These are phyloP conservation scores for Ariolimax columbianus DNA, from an alignment of 2,888 invertebrate species.

Conservation along the genomic window DNA sequence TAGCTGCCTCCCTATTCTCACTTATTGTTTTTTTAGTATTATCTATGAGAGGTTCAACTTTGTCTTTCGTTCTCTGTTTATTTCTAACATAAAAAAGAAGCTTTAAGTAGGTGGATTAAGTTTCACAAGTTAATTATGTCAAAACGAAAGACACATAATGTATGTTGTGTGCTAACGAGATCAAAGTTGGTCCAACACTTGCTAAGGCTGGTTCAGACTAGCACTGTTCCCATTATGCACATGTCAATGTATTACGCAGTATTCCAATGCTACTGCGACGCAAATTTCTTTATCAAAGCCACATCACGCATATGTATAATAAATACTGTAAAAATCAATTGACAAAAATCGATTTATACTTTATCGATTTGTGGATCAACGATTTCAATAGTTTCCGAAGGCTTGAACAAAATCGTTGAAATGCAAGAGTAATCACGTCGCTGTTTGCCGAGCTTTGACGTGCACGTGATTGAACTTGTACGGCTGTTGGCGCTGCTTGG, in stretches of 20 bases:
- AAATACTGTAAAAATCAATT: conserved; percentile 5
- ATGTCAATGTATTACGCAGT: not conserved
- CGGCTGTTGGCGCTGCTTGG: not conserved
- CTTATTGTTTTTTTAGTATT: no score
- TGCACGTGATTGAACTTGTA: not conserved
- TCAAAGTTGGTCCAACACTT: not conserved
- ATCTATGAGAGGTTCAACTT: no score
- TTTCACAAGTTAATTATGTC: no score
- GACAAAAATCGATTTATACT: conserved; percentile 24
- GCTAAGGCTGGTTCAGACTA: not conserved
- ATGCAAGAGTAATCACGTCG: not conserved
- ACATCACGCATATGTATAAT: not conserved
- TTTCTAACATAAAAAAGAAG: no score
- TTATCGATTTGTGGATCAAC: conserved; percentile 24
- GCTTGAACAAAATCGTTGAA: not conserved
- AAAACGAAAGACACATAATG: no score
- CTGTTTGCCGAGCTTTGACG: not conserved
- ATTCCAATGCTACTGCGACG: not conserved
- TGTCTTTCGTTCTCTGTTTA: no score
- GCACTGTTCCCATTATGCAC: no score
- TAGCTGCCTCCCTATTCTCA: no score
- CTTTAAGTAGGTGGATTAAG: no score
- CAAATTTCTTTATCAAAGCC: not conserved
- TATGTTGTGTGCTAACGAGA: not conserved
- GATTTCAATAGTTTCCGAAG: conserved; percentile 2